A percentile compares a stretch with the other conserved stretches of the same genome.
Evolutionary conservation across 2,797 vertebrate genomes (phyloP).

Genomic region (Euthynnus affinis): DNA sequence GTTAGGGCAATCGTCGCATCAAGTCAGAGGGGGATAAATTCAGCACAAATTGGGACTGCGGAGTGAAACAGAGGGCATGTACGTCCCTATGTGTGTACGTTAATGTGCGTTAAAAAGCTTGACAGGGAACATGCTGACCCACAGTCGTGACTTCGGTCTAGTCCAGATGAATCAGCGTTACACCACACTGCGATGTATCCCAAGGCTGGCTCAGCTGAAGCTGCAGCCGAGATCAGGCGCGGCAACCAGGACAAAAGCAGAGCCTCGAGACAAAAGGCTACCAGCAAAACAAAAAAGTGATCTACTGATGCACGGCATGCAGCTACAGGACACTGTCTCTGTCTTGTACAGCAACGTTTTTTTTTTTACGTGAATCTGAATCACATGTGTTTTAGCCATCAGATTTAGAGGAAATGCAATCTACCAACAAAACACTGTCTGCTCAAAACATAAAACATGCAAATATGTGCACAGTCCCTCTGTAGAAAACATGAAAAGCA

Average conservation of each 20-base stretch:
- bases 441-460: background rate
- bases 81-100: conserved; percentile 31
- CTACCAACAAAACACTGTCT: background rate
- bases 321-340: background rate
- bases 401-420: conserved; percentile 4
- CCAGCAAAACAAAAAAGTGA: conserved; percentile 54
- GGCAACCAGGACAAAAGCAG: conserved; percentile 40
- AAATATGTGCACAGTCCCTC: background rate
- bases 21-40: background rate
- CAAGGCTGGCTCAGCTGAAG: conserved; percentile 45
- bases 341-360: background rate
- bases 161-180: conserved; percentile 74
- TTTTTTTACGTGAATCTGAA: background rate
- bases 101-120: conserved; percentile 22
- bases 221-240: conserved; percentile 13
- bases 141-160: conserved; percentile 59
- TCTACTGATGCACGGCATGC: conserved; percentile 9
- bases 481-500: conserved; percentile 8
- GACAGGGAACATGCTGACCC: conserved; percentile 70
- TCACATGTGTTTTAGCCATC: background rate
- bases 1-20: conserved; percentile 2
- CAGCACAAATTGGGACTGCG: conserved; percentile 1
- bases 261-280: conserved; percentile 43
- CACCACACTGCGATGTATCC: conserved; percentile 25
- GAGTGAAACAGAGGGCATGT: conserved; percentile 4